Evolutionary conservation across 2,888 invertebrate genomes (phyloP).

Genomic region (Metacarcinus magister): DNA sequence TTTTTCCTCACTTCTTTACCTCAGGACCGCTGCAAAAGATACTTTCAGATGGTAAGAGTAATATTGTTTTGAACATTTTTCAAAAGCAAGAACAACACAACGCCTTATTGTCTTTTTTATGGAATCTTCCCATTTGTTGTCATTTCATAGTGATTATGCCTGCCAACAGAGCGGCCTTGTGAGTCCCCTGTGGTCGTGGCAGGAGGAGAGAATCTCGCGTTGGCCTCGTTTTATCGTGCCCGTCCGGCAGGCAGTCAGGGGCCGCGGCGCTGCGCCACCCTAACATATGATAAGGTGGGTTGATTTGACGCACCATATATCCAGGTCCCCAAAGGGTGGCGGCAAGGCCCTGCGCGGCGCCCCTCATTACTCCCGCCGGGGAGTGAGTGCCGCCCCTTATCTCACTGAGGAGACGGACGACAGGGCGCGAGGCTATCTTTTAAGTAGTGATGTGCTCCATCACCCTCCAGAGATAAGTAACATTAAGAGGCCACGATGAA

Average conservation of each 20-base stretch:
- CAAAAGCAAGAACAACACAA: background rate
- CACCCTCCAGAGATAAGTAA: background rate
- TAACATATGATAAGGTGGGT: constrained; percentile 62
- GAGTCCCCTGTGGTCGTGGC: background rate
- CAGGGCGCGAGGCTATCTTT: background rate
- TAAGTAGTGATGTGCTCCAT: constrained; percentile 7
- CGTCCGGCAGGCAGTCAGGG: background rate
- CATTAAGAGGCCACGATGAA: background rate
- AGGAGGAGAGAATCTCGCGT: background rate
- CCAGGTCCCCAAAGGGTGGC: constrained; percentile 56
- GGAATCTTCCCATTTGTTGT: background rate
- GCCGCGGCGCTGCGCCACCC: background rate
- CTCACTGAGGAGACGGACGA: background rate
- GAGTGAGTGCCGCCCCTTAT: constrained; percentile 51
- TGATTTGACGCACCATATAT: constrained; percentile 64
- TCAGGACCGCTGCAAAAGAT: no score
- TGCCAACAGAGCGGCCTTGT: background rate
- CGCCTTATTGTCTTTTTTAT: background rate
- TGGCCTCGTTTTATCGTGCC: background rate
- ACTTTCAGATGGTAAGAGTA: no score
- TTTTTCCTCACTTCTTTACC: no score
- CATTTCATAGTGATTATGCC: background rate
- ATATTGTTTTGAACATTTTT: background rate
- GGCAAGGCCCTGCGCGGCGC: constrained; percentile 56
- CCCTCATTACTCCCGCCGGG: constrained; percentile 58